Percentiles rank a stretch among this genome's conserved stretches.
Conservation (phyloP, 2,113 vertebrate species). For the Thamnophis sirtalis region DNA sequence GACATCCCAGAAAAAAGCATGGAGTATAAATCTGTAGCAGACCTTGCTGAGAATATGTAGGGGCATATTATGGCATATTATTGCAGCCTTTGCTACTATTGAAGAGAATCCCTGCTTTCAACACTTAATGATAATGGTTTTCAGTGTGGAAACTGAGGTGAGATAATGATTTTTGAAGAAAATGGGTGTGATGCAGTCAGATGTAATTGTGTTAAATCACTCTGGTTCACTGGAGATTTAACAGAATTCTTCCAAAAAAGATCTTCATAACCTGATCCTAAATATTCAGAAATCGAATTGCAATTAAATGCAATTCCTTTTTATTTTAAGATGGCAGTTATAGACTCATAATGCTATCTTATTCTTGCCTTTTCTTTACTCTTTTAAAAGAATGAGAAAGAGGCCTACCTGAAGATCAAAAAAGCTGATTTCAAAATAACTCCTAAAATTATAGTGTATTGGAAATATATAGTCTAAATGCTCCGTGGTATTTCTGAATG, state of each 20-base stretch:
- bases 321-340: neutral
- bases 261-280: neutral
- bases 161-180: neutral
- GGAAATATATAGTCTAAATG: neutral
- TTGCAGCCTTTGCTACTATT: neutral
- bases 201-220: neutral
- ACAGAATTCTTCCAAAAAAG: neutral
- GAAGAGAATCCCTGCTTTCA: neutral
- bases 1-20: neutral
- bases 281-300: neutral
- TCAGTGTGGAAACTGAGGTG: neutral
- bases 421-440: neutral
- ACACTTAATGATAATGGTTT: neutral
- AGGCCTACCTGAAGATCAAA: neutral
- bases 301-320: neutral
- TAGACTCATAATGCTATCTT: neutral
- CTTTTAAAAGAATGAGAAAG: neutral
- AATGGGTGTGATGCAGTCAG: neutral
- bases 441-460: neutral
- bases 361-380: neutral
- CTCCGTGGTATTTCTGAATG: neutral
- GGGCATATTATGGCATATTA: no score
- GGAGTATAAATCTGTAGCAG: neutral
- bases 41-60: neutral
- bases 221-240: neutral